Evolutionary conservation across 1,140 invertebrate species (phyloP), one percentile per base, ranked within the genome.

Genomic region (Matsumurasca onukii): DNA sequence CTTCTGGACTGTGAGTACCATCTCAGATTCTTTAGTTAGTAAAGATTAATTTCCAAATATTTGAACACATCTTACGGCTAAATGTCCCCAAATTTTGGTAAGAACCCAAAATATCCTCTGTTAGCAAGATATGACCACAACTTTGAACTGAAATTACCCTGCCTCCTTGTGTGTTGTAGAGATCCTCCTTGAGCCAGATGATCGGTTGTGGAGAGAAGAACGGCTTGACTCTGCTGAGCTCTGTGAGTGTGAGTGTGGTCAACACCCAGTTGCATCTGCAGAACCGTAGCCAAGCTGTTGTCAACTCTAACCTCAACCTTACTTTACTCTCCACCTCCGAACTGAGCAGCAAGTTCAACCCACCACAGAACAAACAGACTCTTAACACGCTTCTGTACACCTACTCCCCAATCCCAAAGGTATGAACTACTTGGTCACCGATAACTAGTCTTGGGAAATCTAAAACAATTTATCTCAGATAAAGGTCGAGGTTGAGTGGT

Each of bases 251-350:
- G 9, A 27, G 24, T 27, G 55, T 59, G 5, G 30, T 22, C 9
- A 59, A 25, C 24, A 24, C 25, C 30, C 55, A 59, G 25, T 24
- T 59, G 15, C 55, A 59, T 25, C 25, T 59, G 22, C 15, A 59
- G 25, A 59, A 59, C 25, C 25, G 25, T n/a, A 59, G 15, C 12
- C 25, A 27, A 24, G 55, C 22, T 5, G 25, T 59, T 25, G 22
- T 59, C 24, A 27, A 59, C 25, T 59, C 55, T 25, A 59, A 59
- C n/a, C 55, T 59, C 25, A 59, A 59, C 25, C 13, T 59, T 59
- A 59, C 55, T 27, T 27, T 59, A 9, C 9, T 9, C 22, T 59
- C 55, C 24, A 27, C 30, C 3, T 27, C 15, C 3, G 25, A 59
- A 22, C 22, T 59, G 9, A 29, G 30, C 15, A 29, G 25, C 22